phyloP scores from a whole-genome alignment of 2,797 vertebrate species.

The Sternarchorhynchus goeldii region DNA sequence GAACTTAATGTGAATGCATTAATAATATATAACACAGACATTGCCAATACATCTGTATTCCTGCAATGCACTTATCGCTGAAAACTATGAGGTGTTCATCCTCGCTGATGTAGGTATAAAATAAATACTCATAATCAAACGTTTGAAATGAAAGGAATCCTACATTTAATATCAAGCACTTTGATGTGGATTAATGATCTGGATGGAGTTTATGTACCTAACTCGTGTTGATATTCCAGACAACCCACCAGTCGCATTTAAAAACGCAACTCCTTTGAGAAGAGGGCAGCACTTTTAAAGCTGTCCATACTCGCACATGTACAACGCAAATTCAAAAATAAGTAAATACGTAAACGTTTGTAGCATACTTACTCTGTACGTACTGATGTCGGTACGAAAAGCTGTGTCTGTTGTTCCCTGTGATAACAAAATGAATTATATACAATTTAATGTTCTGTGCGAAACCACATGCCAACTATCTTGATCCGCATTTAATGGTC shows the following conservation, averaged over 20 bases:
- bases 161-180: not conserved
- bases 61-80: not conserved
- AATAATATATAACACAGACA: not conserved
- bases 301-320: not conserved
- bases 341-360: not conserved
- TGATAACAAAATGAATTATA: too few species aligned
- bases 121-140: not conserved
- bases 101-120: not conserved
- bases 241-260: too few species aligned
- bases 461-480: too few species aligned
- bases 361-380: not conserved
- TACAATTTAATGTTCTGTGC: too few species aligned
- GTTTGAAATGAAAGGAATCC: not conserved
- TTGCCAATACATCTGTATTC: slow-evolving; percentile 4
- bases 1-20: slow-evolving; percentile 19
- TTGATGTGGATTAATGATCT: not conserved
- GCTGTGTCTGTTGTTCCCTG: too few species aligned
- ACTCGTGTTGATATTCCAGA: too few species aligned
- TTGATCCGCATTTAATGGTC: too few species aligned
- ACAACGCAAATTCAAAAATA: not conserved
- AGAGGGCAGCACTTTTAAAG: not conserved
- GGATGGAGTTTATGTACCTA: not conserved
- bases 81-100: not conserved
- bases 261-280: too few species aligned
- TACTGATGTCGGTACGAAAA: not conserved